phyloP scores from a whole-genome alignment of 2,113 vertebrate species.

The Telmatochromis sp. region DNA sequence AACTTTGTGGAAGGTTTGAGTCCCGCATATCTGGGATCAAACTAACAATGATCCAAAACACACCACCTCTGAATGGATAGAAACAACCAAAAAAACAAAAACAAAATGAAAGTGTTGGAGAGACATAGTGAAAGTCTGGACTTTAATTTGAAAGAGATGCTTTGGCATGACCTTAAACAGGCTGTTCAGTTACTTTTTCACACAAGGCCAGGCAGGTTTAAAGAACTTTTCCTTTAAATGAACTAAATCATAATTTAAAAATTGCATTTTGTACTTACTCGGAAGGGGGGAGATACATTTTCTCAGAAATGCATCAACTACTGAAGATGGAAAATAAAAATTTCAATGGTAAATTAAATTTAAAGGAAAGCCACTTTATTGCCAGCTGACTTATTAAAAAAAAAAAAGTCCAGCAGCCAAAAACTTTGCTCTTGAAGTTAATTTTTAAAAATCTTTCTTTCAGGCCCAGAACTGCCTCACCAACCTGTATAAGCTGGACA shows the following conservation, averaged over 20 bases:
- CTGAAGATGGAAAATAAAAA: not conserved
- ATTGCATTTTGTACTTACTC: not conserved
- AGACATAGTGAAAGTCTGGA: not conserved
- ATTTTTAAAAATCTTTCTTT: not conserved
- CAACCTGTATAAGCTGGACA: slow-evolving; percentile 94
- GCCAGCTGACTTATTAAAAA: not conserved
- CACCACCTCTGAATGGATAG: not conserved
- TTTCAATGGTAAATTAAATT: not conserved
- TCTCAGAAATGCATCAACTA: not conserved
- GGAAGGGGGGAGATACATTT: not conserved
- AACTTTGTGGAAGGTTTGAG: not conserved
- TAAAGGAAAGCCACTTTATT: not conserved
- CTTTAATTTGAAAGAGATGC: not conserved
- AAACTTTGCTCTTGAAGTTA: not conserved
- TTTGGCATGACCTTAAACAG: not conserved
- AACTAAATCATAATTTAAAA: not conserved
- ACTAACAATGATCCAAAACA: not conserved
- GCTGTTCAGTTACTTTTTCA: not conserved
- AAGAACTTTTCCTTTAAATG: not conserved
- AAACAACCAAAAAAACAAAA: not conserved
- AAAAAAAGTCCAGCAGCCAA: not conserved
- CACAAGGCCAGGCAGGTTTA: not conserved
- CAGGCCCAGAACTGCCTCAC: slow-evolving; percentile 97
- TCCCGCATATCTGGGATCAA: not conserved
- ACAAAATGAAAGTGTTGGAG: not conserved